Base-by-base conservation (phyloP, 1,140 invertebrate species). In the Nymphalis io region DNA sequence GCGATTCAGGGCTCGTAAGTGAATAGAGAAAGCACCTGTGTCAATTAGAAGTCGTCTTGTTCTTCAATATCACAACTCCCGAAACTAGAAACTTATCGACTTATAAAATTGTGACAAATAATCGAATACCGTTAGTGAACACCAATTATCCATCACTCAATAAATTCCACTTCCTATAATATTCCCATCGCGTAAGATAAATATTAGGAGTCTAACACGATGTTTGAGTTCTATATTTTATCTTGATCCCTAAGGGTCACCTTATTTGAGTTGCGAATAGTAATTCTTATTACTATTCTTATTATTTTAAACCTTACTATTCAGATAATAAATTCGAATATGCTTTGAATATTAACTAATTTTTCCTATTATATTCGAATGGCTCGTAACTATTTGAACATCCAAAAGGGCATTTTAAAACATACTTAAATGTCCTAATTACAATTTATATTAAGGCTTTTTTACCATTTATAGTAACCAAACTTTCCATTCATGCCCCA, bases 201-300 rank as follows among this genome's bases (percentile, higher is more conserved):
- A 53, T 21, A 53, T 53, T 15, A 8, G 13, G 40, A n/a, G 40
- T 44, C 40, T 13, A n/a, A 20, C 48, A 13, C 18, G 4, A 11
- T 53, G 20, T 53, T 53, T 53, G 18, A 53, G 48, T 20, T 53
- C 18, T 21, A 21, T 53, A 53, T 53, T 53, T 53, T 21, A 53
- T 53, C 20, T 53, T 44, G 40, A 44, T 44, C 40, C 48, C 48
- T n/a, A 21, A 53, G 20, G 48, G 48, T 21, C 21, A 23, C 13
- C 48, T 53, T 53, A 11, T 53, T 53, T 20, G 48, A 21, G 20
- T 53, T 53, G 20, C 20, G 48, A 21, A 53, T 53, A 53, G 18
- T 11, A 53, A 21, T 44, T 53, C n/a, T n/a, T 16, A 4, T n/a
- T n/a, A 16, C 16, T 6, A 12, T 53, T 13, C 21, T 8, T 8